A percentile compares a stretch with the other conserved stretches of the same genome.
phyloP scores from a whole-genome alignment of 2,797 vertebrate genomes.

The Caiman crocodilus region DNA sequence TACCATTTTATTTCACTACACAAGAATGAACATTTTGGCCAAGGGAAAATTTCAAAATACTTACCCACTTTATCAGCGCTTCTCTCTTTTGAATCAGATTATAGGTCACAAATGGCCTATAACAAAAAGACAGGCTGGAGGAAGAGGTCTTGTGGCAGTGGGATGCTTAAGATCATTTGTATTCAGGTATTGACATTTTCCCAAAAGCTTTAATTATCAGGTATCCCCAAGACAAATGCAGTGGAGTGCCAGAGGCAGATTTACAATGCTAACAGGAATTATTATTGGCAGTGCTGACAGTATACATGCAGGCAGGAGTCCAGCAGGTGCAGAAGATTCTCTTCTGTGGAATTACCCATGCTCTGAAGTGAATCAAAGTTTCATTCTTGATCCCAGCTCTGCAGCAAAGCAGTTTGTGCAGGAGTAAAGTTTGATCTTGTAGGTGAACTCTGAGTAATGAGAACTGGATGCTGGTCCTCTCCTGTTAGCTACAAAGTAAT shows the following conservation, averaged over 20 bases:
- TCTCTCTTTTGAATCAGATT: constrained; percentile 51
- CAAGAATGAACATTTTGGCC: constrained; percentile 55
- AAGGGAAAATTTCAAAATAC: constrained; percentile 54
- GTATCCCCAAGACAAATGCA: constrained; percentile 53
- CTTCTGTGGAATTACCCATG: not conserved
- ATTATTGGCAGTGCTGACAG: constrained; percentile 34
- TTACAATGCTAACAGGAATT: constrained; percentile 38
- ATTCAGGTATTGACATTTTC: constrained; percentile 62
- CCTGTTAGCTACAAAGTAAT: not conserved
- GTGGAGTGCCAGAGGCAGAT: constrained; percentile 33
- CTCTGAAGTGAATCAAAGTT: not conserved
- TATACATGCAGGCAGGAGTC: not conserved
- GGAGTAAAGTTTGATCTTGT: not conserved
- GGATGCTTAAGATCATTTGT: constrained; percentile 45
- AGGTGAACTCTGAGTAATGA: not conserved
- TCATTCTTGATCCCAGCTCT: not conserved
- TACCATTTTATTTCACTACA: constrained; percentile 6
- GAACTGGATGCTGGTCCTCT: not conserved
- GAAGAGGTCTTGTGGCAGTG: constrained; percentile 27
- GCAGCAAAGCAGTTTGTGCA: not conserved
- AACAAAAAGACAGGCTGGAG: constrained; percentile 54
- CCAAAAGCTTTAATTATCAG: constrained; percentile 61
- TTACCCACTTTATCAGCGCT: constrained; percentile 22
- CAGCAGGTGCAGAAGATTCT: not conserved
- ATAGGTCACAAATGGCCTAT: constrained; percentile 35